phyloP scores from a whole-genome alignment of 2,797 vertebrate genomes.

The Melanotaenia boesemani region DNA sequence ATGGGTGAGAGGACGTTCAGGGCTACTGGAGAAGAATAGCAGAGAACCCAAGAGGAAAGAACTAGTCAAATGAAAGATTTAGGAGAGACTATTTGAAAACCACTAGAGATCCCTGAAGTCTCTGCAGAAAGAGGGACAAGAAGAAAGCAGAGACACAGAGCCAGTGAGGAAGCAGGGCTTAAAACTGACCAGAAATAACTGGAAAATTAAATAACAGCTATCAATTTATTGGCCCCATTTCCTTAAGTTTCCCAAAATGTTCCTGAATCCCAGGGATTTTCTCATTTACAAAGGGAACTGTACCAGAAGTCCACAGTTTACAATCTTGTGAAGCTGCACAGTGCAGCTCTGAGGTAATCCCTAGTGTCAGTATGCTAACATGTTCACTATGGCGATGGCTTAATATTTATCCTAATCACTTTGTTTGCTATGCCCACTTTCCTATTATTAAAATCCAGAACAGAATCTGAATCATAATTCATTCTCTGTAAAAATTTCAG shows the following conservation, averaged over 20 bases:
- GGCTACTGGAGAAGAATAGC: slow-evolving; percentile 30
- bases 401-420: neutral
- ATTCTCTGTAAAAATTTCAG: neutral
- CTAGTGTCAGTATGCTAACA: neutral
- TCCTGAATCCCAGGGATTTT: neutral
- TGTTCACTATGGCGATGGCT: neutral
- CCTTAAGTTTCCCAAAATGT: neutral
- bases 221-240: slow-evolving; percentile 40
- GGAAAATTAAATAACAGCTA: slow-evolving; percentile 55
- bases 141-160: slow-evolving; percentile 9
- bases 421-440: neutral
- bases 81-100: slow-evolving; percentile 44
- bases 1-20: slow-evolving; percentile 53
- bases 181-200: slow-evolving; percentile 50
- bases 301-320: neutral
- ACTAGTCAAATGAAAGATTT: slow-evolving; percentile 49
- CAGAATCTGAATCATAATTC: neutral
- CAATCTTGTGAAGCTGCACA: neutral
- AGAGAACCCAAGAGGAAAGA: slow-evolving; percentile 67
- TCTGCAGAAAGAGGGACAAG: slow-evolving; percentile 8
- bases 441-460: neutral
- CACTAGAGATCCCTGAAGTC: slow-evolving; percentile 20
- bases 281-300: neutral
- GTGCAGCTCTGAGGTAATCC: neutral
- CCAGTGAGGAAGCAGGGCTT: slow-evolving; percentile 21